Evolutionary conservation across 2,888 invertebrate genomes (phyloP), one percentile per base, ranked within the genome.

Genomic region (Amiota minor): DNA sequence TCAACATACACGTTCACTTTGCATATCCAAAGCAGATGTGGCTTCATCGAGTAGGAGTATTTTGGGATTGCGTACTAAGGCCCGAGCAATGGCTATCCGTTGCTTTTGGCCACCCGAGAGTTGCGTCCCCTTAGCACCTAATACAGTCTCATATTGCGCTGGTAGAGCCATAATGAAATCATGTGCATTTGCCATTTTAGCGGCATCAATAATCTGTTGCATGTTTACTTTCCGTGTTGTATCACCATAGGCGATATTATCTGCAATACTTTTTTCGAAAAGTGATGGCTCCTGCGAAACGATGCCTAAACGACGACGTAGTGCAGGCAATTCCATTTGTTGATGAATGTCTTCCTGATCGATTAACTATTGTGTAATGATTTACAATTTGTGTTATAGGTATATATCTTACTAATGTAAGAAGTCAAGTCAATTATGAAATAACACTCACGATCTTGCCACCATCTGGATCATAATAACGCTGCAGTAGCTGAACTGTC

Each of bases 171-270:
- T 87, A 71, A 97, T 94, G 83, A 97, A 97, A 80, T 92, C 93
- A 86, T 97, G 97, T 79, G 97, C 96, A 86, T 97, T 97, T 0
- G 97, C 96, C 86, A 93, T 93, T 85, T 93, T 94, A 0, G 96
- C 95, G 0, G 95, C 94, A 64, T 92, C 91, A 3, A 96, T 93
- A 49, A 97, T 92, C 85, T 96, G 95, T 47, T 93, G 92, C 90
- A 92, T 92, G 1, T 90, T 83, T 1, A 94, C 92, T 2, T 87
- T 88, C 9, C 94, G 90, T 0, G 90, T 89, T 85, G 95, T 96
- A 87, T 96, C 95, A 0, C 98, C 98, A 84, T 98, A 98, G 0
- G 95, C 94, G 77, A 98, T 97, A 87, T 98, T 98, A 81, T 97
- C 96, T 1, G 92, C 93, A 74, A 98, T 96, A 16, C 95, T 95